These are phyloP conservation scores for Wiebesia pumilae DNA, from an alignment of 1,140 invertebrate genomes.

Conservation along the genomic window DNA sequence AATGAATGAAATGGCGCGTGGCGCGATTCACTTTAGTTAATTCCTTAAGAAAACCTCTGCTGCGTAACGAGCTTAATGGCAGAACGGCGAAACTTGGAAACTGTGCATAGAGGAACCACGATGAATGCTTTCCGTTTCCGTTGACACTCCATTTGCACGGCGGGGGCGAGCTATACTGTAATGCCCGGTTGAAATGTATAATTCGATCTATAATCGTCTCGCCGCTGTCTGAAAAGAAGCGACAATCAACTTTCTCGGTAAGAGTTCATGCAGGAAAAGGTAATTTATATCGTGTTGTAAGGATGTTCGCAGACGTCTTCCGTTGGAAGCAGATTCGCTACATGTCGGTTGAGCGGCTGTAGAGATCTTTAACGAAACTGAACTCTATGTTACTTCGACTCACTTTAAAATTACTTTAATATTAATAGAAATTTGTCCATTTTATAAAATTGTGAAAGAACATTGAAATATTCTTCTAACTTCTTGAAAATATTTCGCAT, in stretches of 20 bases:
- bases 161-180: neutral
- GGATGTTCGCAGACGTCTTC: neutral
- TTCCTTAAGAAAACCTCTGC: slow-evolving; percentile 43
- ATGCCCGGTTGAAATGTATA: slow-evolving; percentile 15
- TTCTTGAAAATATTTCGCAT: too few species aligned
- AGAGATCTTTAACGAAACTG: neutral
- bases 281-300: slow-evolving; percentile 6
- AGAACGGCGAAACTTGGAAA: slow-evolving; percentile 38
- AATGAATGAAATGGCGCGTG: slow-evolving; percentile 42
- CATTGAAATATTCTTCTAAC: too few species aligned
- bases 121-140: slow-evolving; percentile 49
- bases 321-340: too few species aligned
- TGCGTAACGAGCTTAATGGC: slow-evolving; percentile 28
- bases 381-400: too few species aligned
- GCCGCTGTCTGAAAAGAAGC: neutral
- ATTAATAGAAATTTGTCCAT: too few species aligned
- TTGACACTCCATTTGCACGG: slow-evolving; percentile 32
- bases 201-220: slow-evolving; percentile 36
- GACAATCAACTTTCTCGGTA: slow-evolving; percentile 11
- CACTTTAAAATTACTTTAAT: too few species aligned
- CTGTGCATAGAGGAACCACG: slow-evolving; percentile 24
- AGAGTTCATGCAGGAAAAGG: slow-evolving; percentile 1
- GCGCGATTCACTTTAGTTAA: slow-evolving; percentile 19
- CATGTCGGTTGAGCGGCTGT: neutral
- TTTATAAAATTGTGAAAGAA: too few species aligned